These are phyloP conservation scores for Anguilla japonica DNA, from an alignment of 2,113 vertebrate genomes.

Conservation along the genomic window DNA sequence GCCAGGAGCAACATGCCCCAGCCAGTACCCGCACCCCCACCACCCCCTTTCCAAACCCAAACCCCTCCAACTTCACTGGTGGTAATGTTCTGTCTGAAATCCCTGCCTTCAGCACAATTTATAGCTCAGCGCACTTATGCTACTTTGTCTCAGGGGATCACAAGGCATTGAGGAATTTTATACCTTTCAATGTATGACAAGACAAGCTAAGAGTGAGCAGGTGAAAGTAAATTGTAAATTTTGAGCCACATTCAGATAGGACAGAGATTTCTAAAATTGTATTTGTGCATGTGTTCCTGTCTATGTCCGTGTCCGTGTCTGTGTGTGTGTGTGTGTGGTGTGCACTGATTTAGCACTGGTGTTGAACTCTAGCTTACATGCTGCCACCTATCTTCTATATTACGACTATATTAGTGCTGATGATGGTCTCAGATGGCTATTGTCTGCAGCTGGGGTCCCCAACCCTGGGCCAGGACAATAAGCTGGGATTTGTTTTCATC, in stretches of 20 bases:
- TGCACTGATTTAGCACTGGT: neutral
- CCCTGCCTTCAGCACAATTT: conserved; percentile 19
- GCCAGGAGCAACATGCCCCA: neutral
- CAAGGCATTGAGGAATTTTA: conserved; percentile 15
- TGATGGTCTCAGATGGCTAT: too few relatives aligned
- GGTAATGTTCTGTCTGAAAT: conserved; percentile 35
- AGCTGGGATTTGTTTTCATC: too few relatives aligned
- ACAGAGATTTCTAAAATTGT: neutral
- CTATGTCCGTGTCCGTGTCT: too few relatives aligned
- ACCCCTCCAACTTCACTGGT: conserved; percentile 32
- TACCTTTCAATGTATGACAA: conserved; percentile 4
- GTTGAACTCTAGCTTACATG: neutral
- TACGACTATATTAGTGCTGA: neutral
- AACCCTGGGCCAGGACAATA: too few relatives aligned
- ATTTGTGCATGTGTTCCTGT: too few relatives aligned
- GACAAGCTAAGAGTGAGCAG: neutral
- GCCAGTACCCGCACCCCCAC: neutral
- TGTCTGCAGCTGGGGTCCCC: too few relatives aligned
- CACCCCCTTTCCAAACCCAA: conserved; percentile 8
- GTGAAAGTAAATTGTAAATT: neutral
- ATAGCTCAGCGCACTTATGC: conserved; percentile 11
- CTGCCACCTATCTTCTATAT: neutral
- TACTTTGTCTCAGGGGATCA: conserved; percentile 2
- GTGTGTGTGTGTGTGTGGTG: neutral
- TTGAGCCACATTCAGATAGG: neutral